These are phyloP conservation scores for Lacerta agilis DNA, from an alignment of 2,797 vertebrate genomes.

Conservation along the genomic window DNA sequence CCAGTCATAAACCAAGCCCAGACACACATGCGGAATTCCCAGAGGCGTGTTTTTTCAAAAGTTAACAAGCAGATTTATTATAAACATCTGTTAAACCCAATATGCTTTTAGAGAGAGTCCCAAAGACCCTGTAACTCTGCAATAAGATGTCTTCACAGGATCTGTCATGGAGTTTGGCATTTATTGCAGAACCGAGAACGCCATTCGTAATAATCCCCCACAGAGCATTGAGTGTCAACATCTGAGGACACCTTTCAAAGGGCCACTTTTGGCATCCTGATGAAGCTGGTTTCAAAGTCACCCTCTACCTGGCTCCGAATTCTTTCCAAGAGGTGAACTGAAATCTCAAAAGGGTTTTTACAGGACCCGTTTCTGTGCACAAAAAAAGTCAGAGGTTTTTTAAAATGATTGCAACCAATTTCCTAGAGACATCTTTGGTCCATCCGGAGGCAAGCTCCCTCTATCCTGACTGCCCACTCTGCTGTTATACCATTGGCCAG, in stretches of 20 bases:
- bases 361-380: neutral
- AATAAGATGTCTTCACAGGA: neutral
- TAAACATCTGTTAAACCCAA: conserved; percentile 5
- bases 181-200: neutral
- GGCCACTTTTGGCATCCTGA: neutral
- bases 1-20: neutral
- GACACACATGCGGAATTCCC: conserved; percentile 2
- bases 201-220: neutral
- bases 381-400: neutral
- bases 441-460: neutral
- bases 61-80: neutral
- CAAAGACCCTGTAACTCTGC: neutral
- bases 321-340: neutral
- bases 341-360: neutral
- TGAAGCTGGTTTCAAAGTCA: neutral
- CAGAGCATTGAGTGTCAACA: neutral
- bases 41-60: neutral
- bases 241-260: neutral
- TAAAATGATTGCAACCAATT: neutral
- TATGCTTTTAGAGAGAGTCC: neutral
- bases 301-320: neutral
- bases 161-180: neutral
- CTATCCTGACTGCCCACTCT: neutral
- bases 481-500: neutral
- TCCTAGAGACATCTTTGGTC: neutral